phyloP scores from a whole-genome alignment of 2,113 vertebrate genomes.

The Colaptes auratus region DNA sequence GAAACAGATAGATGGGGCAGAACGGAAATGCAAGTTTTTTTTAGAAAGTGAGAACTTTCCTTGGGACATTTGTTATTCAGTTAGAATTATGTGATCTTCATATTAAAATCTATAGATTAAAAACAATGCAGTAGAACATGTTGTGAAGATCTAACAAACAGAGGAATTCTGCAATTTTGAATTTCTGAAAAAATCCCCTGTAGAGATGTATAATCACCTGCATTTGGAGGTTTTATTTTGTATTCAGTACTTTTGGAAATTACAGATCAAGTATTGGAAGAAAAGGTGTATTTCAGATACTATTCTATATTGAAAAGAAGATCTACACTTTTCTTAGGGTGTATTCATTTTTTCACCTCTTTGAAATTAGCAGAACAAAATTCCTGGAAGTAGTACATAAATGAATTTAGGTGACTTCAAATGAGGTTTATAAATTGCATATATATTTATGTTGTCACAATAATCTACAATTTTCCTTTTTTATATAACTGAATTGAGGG shows the following conservation, averaged over 20 bases:
- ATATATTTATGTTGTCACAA: not conserved
- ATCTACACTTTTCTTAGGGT: not conserved
- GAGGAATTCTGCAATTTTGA: not conserved
- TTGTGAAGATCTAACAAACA: not conserved
- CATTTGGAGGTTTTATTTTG: not conserved
- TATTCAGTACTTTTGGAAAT: not conserved
- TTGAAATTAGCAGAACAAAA: not conserved
- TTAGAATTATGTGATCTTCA: not conserved
- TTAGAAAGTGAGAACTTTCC: fast-evolving
- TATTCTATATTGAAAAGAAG: not conserved
- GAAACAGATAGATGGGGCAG: not conserved
- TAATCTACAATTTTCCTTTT: not conserved
- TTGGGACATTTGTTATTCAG: not conserved
- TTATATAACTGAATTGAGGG: not conserved
- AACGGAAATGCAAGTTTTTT: not conserved
- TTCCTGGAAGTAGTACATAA: not conserved
- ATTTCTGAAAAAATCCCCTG: not conserved
- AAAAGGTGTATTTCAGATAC: not conserved
- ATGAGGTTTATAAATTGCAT: not conserved
- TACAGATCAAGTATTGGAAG: not conserved
- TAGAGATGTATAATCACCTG: fast-evolving
- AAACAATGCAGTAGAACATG: not conserved
- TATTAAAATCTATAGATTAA: not conserved
- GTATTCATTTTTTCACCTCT: not conserved
- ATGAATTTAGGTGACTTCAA: not conserved